Percentiles rank a stretch among this genome's conserved stretches.
These are phyloP conservation scores for Prionailurus bengalensis DNA, from an alignment of 2,113 vertebrate species.

Conservation along the genomic window DNA sequence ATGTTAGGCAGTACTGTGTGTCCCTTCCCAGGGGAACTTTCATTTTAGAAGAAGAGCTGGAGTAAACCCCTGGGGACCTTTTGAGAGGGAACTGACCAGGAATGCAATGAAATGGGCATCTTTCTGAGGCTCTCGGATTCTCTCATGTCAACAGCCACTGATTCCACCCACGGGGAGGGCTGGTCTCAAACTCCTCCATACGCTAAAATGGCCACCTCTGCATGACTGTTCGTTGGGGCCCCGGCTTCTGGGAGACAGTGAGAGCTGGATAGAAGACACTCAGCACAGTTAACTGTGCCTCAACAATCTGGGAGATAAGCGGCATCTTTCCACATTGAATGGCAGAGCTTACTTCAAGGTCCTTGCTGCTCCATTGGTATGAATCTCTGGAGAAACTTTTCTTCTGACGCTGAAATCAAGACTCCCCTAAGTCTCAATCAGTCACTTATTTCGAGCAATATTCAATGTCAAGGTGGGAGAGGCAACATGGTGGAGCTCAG, in stretches of 20 bases:
- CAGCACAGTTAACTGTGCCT: background rate
- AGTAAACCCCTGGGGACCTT: background rate
- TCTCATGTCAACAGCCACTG: background rate
- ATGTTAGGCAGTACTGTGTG: background rate
- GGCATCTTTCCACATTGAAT: background rate
- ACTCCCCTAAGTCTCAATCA: background rate
- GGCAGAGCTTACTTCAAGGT: background rate
- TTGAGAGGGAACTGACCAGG: background rate
- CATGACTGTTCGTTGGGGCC: background rate
- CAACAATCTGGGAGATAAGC: background rate
- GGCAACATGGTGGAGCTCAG: background rate
- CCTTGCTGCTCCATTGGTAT: fast-evolving
- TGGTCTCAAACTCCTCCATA: background rate
- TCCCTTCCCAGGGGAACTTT: background rate
- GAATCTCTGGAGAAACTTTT: background rate
- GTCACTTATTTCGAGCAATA: background rate
- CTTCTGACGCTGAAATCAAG: slow-evolving; percentile 9
- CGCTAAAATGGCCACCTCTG: too few relatives aligned
- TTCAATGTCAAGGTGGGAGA: background rate
- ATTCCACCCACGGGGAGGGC: background rate
- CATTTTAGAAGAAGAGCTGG: background rate
- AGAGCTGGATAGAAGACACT: background rate
- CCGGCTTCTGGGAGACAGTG: background rate
- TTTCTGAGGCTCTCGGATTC: background rate
- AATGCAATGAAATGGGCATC: background rate